Evolutionary conservation across 92 coral and sea anemone genomes (phyloP).

Genomic region (Meandrina meandrites): DNA sequence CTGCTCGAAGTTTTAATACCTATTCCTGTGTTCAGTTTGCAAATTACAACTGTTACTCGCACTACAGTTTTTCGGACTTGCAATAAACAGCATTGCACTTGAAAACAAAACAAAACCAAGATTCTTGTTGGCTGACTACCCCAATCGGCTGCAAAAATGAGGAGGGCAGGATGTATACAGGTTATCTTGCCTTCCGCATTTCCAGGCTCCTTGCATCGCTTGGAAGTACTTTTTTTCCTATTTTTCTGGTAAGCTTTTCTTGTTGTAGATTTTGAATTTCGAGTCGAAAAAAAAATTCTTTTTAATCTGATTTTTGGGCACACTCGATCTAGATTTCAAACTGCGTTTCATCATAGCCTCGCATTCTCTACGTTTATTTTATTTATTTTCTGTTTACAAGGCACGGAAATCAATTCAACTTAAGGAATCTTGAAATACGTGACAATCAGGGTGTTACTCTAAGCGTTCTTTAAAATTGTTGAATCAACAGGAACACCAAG

Average conservation of each 20-base stretch:
- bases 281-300: background rate
- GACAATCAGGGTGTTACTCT: background rate
- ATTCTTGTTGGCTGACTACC: background rate
- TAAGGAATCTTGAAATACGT: background rate
- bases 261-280: background rate
- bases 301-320: too few relatives aligned
- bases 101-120: background rate
- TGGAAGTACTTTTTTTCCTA: background rate
- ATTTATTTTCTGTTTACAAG: background rate
- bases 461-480: background rate
- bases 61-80: background rate
- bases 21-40: background rate
- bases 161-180: background rate
- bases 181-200: background rate
- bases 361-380: background rate
- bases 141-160: background rate
- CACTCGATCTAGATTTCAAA: too few relatives aligned
- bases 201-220: background rate
- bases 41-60: background rate
- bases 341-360: background rate
- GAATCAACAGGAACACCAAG: background rate
- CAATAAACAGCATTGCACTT: background rate
- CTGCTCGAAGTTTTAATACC: background rate
- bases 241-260: background rate
- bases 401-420: background rate